Base-by-base conservation (phyloP, 2,888 invertebrate genomes). In the Callinectes sapidus region DNA sequence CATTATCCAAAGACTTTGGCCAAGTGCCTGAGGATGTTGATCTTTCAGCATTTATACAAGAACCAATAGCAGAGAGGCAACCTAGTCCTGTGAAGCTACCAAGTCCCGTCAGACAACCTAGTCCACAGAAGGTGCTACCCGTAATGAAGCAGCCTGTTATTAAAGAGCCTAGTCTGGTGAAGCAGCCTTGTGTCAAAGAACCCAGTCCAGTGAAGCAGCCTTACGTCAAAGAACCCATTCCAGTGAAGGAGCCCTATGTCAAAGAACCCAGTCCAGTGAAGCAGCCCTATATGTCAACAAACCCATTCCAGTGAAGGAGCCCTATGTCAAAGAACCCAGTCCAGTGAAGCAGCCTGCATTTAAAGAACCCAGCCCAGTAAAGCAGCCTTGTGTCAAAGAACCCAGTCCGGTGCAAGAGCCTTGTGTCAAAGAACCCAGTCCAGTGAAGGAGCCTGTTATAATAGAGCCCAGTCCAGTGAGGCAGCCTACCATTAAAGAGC, bases 21-120 rank as follows among this genome's bases (percentile, higher is more conserved):
- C 91, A 89, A 54, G 91, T 91, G 54, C 89, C 91, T 66, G 91
- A 91, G 28, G 93, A 93, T 89, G 90, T 91, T 86, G 93, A 91
- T 54, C 66, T 91, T 42, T 66, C 91, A 48, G n/a, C 66, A 8
- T 77, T 93, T 28, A 35, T 91, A 32, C 89, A 42, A 39, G 93
- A 89, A 18, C 93, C 92, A 23, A 35, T 42, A 32, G 54, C 39
- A 71, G 90, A 90, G 48, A 55, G 61, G 42, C 48, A 66, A 39
- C 91, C 89, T 8, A 87, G 90, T 42, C 85, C 85, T 16, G 90
- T 89, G 8, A 89, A 92, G 48, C 85, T 90, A 10, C 55, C 86
- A 23, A 91, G 32, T 86, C 55, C 87, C 23, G n/a, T 32, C 2
- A 85, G 42, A 28, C 28, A 66, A 55, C 42, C 90, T 32, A 92